phyloP scores from a whole-genome alignment of 2,888 invertebrate genomes.

The Xestia xanthographa region DNA sequence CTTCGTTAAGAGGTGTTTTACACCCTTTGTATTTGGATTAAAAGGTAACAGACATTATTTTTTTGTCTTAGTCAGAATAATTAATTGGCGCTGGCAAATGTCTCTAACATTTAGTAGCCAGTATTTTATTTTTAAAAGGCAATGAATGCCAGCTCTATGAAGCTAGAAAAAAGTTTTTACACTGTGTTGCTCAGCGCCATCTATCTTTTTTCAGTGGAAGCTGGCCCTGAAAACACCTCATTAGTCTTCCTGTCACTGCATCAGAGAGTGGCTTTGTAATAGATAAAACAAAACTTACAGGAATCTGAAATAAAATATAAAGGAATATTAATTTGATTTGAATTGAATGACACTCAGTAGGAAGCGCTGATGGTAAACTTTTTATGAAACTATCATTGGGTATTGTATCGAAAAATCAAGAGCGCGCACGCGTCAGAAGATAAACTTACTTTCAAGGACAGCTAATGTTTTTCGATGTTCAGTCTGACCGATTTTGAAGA shows the following conservation, averaged over 20 bases:
- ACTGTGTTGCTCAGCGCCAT: too few species aligned
- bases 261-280: neutral
- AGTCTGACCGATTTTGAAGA: conserved; percentile 5
- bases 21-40: too few species aligned
- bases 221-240: too few species aligned
- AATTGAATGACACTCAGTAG: neutral
- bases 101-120: too few species aligned
- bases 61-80: too few species aligned
- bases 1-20: too few species aligned
- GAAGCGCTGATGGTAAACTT: neutral
- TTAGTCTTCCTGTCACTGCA: neutral
- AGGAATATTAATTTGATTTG: neutral
- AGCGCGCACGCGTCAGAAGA: neutral
- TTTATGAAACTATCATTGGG: neutral
- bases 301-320: conserved; percentile 28
- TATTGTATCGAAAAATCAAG: neutral
- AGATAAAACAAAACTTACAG: conserved; percentile 20
- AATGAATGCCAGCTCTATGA: too few species aligned
- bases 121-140: too few species aligned
- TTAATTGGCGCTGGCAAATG: too few species aligned
- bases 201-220: too few species aligned
- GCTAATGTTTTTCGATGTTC: conserved; percentile 20
- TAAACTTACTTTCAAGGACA: conserved; percentile 44
- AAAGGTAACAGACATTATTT: too few species aligned
- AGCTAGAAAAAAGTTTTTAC: too few species aligned